These are phyloP conservation scores for Aricia agestis DNA, from an alignment of 1,140 invertebrate species.

Conservation along the genomic window DNA sequence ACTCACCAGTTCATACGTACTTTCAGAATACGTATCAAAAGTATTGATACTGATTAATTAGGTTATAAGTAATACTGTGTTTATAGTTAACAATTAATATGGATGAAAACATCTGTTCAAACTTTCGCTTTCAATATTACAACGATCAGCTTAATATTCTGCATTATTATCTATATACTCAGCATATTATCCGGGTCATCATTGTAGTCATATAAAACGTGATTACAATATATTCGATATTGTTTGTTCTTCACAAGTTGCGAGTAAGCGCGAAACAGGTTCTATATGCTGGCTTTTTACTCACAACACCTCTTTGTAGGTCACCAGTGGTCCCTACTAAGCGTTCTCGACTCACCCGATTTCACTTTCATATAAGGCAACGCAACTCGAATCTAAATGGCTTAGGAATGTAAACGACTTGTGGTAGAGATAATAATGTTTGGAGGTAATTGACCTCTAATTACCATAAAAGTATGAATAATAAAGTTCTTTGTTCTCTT, in stretches of 20 bases:
- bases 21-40: too few relatives aligned
- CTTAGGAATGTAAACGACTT: background rate
- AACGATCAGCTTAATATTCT: background rate
- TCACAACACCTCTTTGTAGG: conserved; percentile 21
- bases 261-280: conserved; percentile 19
- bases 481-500: conserved; percentile 3
- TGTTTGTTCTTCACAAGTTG: conserved; percentile 17
- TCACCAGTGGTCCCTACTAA: conserved; percentile 16
- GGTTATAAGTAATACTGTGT: too few relatives aligned
- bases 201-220: background rate
- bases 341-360: conserved; percentile 4
- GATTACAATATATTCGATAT: conserved; percentile 10
- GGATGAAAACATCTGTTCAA: background rate
- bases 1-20: too few relatives aligned
- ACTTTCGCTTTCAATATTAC: background rate
- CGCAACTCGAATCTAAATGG: background rate
- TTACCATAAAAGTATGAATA: background rate
- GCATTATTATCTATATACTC: background rate
- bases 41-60: too few relatives aligned
- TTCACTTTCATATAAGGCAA: background rate
- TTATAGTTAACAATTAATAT: background rate
- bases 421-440: background rate
- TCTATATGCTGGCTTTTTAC: conserved; percentile 22
- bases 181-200: background rate
- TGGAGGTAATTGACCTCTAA: background rate